These are phyloP conservation scores for Acanthurus leucopareius DNA, from an alignment of 2,797 vertebrate species.

Conservation along the genomic window DNA sequence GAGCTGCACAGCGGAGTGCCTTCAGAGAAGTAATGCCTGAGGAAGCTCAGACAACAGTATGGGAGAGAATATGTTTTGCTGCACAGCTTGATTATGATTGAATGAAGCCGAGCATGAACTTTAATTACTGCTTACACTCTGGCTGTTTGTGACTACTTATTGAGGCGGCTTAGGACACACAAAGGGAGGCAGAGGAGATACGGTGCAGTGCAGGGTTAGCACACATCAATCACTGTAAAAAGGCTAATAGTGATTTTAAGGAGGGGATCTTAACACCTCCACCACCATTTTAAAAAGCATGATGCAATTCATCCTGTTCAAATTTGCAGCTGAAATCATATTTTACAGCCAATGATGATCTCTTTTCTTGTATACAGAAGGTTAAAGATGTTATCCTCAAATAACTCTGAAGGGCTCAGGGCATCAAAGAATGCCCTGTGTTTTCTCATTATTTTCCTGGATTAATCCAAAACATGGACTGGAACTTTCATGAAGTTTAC, in stretches of 20 bases:
- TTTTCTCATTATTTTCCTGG: slow-evolving; percentile 52
- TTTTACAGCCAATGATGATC: slow-evolving; percentile 17
- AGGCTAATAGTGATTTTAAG: slow-evolving; percentile 60
- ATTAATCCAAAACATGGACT: slow-evolving; percentile 54
- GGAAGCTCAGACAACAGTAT: slow-evolving; percentile 78
- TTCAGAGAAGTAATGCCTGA: slow-evolving; percentile 74
- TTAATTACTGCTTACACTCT: slow-evolving; percentile 88
- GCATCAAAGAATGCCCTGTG: slow-evolving; percentile 17
- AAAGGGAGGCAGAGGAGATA: slow-evolving; percentile 71
- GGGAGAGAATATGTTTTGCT: slow-evolving; percentile 81
- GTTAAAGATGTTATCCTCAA: slow-evolving; percentile 60
- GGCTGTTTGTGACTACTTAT: slow-evolving; percentile 81
- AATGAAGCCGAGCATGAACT: slow-evolving; percentile 87
- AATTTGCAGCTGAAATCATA: slow-evolving; percentile 35
- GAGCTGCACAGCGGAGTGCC: slow-evolving; percentile 70
- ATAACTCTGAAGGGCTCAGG: slow-evolving; percentile 34
- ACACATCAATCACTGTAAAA: slow-evolving; percentile 73
- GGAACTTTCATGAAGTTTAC: slow-evolving; percentile 57
- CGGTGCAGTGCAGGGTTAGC: slow-evolving; percentile 66
- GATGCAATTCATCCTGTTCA: slow-evolving; percentile 51
- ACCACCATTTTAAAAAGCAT: slow-evolving; percentile 34
- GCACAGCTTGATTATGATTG: slow-evolving; percentile 88
- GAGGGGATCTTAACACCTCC: slow-evolving; percentile 49
- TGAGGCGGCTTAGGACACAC: slow-evolving; percentile 80
- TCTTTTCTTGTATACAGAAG: slow-evolving; percentile 46